These are phyloP conservation scores for Brachyrhaphis roseni DNA, from an alignment of 2,797 vertebrate species.

Conservation along the genomic window DNA sequence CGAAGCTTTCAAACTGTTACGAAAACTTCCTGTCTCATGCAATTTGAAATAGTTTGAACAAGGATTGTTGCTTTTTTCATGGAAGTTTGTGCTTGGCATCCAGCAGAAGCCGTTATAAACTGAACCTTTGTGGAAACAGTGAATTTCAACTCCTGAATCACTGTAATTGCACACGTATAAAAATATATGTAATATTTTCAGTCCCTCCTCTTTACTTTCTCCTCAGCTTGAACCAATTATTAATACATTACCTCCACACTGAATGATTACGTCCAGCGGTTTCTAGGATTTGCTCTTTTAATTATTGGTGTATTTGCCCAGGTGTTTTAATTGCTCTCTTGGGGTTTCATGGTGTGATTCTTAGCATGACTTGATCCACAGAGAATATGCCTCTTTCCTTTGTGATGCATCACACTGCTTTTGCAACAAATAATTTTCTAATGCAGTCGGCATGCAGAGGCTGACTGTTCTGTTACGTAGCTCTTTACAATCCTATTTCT, in stretches of 20 bases:
- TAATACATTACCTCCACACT: neutral
- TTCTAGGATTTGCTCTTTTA: slow-evolving; percentile 3
- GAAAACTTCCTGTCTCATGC: neutral
- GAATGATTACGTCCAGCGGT: slow-evolving; percentile 1
- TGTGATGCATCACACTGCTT: neutral
- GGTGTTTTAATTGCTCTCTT: slow-evolving; percentile 15
- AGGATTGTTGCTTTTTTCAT: neutral
- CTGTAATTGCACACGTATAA: neutral
- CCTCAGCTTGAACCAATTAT: slow-evolving; percentile 11
- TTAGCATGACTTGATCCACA: neutral
- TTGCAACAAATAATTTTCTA: slow-evolving; percentile 6
- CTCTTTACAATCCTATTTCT: slow-evolving; percentile 38
- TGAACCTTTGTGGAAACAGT: neutral
- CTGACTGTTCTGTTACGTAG: slow-evolving; percentile 23
- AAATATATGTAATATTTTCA: neutral
- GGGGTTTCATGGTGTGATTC: slow-evolving; percentile 4
- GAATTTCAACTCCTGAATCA: neutral
- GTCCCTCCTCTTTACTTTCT: neutral
- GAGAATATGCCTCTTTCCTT: neutral
- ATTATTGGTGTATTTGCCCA: neutral
- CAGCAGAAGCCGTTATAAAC: neutral
- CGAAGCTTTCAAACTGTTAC: neutral
- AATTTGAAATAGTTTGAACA: neutral
- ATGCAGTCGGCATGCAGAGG: slow-evolving; percentile 1
- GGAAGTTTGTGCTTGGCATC: neutral